Evolutionary conservation across 2,113 vertebrate species (phyloP), one percentile per base, ranked within the genome.

Genomic region (Pantherophis guttatus): DNA sequence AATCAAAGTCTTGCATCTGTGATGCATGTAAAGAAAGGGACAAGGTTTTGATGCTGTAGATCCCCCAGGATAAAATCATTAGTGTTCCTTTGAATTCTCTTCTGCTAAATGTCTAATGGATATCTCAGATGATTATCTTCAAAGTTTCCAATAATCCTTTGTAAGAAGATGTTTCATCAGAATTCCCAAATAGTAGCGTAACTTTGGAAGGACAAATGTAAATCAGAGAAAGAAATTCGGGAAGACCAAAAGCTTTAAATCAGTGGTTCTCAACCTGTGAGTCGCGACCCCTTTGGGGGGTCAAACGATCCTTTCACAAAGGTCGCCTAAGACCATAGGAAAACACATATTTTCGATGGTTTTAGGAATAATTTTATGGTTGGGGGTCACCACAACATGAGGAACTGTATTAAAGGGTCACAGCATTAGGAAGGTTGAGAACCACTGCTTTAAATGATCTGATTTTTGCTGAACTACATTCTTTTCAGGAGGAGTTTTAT

Each of bases 31-130:
- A 81, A 81, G 29, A 39, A 81, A 81, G 33, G 70, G 33, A 39
- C 70, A 39, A 39, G n/a, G 33, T 19, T 81, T 81, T 81, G 70
- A 39, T 81, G 1, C 70, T 81, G 15, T 39, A 81, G 8, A 81
- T 19, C 33, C 70, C 15, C 33, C 53, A 21, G 95, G 96, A 96
- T 96, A 95, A 97, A 97, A 95, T 95, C 96, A 94, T 97, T 96
- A 93, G 93, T 96, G 95, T 97, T 96, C 96, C 96, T 94, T 95
- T 94, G 95, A 96, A 96, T 95, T 97, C 94, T 94, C 94, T 95
- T 97, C 92, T 93, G 95, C 93, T 94, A 92, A 94, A 94, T 94
- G 91, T 96, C 94, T 96, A 95, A 97, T 95, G 97, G 93, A 96
- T 96, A 88, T 94, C 97, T 94, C 94, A 94, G 93, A 97, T 95